phyloP scores from a whole-genome alignment of 23 tunicate genomes.

The Diplosoma virens region DNA sequence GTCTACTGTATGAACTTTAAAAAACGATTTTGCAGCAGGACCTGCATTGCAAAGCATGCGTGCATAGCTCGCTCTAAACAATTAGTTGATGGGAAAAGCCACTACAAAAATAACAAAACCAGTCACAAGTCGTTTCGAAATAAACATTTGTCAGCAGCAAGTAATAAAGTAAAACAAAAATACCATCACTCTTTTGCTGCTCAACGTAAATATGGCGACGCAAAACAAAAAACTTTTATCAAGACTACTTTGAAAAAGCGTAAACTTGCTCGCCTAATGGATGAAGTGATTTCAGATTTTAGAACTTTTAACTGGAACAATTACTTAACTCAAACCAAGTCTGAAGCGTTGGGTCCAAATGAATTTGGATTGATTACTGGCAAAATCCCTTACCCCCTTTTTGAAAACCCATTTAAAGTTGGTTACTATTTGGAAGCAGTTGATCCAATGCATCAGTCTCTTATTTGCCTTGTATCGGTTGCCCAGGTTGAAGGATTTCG shows the following conservation, averaged over 20 bases:
- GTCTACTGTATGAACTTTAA: slow-evolving; percentile 8
- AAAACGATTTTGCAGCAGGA: slow-evolving; percentile 49
- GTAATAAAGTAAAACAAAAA: too few species aligned
- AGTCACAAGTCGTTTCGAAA: too few species aligned
- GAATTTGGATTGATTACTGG: slow-evolving; percentile 35
- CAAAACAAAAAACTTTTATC: too few species aligned
- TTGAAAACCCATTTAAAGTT: slow-evolving; percentile 37
- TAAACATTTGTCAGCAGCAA: too few species aligned
- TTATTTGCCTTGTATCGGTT: slow-evolving; percentile 69
- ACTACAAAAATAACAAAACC: too few species aligned
- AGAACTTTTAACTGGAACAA: slow-evolving; percentile 28
- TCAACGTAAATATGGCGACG: too few species aligned
- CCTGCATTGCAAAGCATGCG: slow-evolving; percentile 63
- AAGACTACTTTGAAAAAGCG: too few species aligned
- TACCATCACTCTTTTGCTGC: too few species aligned
- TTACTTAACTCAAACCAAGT: slow-evolving; percentile 25
- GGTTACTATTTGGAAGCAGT: slow-evolving; percentile 61
- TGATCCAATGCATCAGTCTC: slow-evolving; percentile 68
- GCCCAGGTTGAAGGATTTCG: slow-evolving; percentile 52
- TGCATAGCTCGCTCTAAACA: too few species aligned
- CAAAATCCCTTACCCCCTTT: slow-evolving; percentile 18
- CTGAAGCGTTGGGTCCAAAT: slow-evolving; percentile 8
- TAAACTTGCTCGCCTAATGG: too few species aligned
- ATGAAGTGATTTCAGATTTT: not conserved
- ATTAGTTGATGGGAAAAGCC: too few species aligned